Evolutionary conservation across 2,888 invertebrate species (phyloP).

Genomic region (Melieria omissa): DNA sequence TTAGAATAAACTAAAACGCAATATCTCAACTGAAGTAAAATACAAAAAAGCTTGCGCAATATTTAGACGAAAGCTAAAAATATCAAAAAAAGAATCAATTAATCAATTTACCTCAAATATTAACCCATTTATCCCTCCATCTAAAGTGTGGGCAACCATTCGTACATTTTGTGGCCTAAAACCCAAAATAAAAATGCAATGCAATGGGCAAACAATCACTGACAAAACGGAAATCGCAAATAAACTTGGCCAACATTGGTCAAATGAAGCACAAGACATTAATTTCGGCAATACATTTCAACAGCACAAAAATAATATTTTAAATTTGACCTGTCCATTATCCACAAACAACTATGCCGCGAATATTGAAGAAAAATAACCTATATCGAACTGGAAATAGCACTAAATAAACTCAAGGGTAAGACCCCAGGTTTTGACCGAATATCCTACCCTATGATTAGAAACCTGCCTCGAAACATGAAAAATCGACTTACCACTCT

Average conservation of each 20-base stretch:
- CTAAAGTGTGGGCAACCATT: conserved; percentile 1
- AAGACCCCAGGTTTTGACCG: not conserved
- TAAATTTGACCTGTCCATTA: not conserved
- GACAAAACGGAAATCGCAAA: not conserved
- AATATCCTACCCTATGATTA: not conserved
- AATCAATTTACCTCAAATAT: not conserved
- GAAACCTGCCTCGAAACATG: not conserved
- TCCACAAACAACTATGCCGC: not conserved
- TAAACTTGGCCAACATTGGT: not conserved
- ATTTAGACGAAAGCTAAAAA: not conserved
- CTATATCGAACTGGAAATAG: not conserved
- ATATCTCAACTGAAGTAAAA: not conserved
- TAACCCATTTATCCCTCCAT: not conserved
- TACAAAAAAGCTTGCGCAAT: not conserved
- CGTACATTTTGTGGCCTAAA: not conserved
- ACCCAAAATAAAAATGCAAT: not conserved
- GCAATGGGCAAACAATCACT: not conserved
- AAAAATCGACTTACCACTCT: not conserved
- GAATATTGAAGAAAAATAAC: not conserved
- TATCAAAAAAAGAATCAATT: not conserved
- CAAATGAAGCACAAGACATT: too few relatives aligned
- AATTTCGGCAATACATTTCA: not conserved
- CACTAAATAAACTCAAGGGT: not conserved
- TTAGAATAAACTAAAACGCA: conserved; percentile 5
- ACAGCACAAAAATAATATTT: not conserved